These are phyloP conservation scores for Pteropus alecto DNA, from an alignment of 2,113 vertebrate species.

Conservation along the genomic window DNA sequence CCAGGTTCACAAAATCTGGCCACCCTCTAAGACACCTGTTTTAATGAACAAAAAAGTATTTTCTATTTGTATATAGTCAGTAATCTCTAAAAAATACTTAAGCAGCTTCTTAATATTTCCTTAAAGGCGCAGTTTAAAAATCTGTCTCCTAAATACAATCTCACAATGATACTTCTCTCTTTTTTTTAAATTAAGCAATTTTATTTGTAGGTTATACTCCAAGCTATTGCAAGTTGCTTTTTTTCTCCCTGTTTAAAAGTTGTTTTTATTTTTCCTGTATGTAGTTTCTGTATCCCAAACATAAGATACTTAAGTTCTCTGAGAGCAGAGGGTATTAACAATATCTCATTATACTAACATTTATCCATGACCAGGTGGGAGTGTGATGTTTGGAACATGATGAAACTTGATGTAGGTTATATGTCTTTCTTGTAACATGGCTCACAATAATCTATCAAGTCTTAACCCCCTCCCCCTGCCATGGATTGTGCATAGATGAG, in stretches of 20 bases:
- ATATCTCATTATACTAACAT: background rate
- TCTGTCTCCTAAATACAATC: background rate
- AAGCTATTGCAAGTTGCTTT: background rate
- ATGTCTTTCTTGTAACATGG: background rate
- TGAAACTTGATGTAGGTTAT: slow-evolving; percentile 29
- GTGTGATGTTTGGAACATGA: background rate
- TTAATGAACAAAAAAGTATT: background rate
- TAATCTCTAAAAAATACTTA: background rate
- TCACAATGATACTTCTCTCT: background rate
- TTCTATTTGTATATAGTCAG: background rate
- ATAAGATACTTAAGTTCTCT: background rate
- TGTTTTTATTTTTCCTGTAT: background rate
- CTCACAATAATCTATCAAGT: background rate
- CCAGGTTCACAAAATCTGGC: background rate
- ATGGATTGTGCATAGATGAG: background rate
- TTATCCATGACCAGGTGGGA: background rate
- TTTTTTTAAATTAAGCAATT: background rate
- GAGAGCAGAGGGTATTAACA: background rate
- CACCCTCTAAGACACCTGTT: background rate
- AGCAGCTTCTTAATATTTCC: background rate
- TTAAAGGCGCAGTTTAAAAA: slow-evolving; percentile 17
- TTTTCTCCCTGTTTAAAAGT: background rate
- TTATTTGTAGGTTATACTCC: background rate
- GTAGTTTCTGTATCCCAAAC: background rate
- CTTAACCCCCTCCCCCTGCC: background rate